Base-by-base conservation (phyloP, 2,797 vertebrate genomes). In the Heliangelus exortis region DNA sequence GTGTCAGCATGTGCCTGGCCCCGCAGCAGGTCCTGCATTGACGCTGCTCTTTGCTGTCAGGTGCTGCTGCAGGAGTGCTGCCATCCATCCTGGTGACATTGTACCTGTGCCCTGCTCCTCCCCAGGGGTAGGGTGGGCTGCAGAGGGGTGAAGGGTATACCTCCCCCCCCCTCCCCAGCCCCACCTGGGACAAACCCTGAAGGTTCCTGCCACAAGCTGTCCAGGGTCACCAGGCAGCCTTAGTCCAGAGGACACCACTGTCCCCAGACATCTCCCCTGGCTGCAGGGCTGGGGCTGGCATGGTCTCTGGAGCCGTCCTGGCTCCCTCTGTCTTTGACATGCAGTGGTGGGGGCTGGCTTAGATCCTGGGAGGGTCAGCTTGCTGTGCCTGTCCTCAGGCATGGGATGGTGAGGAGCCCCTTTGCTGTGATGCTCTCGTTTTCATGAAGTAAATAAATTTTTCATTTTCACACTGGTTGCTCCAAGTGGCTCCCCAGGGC, bases 321-420 rank as follows among this genome's bases (percentile, higher is more conserved):
- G 73, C 71, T 39, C 50, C 0, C 0, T 2, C 0, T 0, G 26
- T 7, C 34, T 28, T n/a, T 19, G 4, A 39, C 8, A 3, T 5
- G 36, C 29, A 21, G 28, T 2, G 33, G 9, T 22, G 12, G 59
- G 47, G 29, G 7, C 3, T 3, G 29, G 22, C 45, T 41, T 63
- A 57, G 33, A 26, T 33, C 14, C 47, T 22, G 41, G 50, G 22
- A 23, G 10, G 21, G 26, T 50, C 45, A 57, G 45, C 62, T 45
- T 16, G 4, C 50, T 72, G 34, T 47, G 48, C 61, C 69, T 16
- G 5, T 23, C 47, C 50, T 66, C 34, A 6, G 26, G 41, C 54
- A n/a, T 12, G 20, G 53, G 59, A 45, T 58, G 5, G 34, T 9
- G 33, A 77, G 63, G 53, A 82, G 28, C 11, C 28, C 41, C 25